Evolutionary conservation across 2,113 vertebrate species (phyloP).

Genomic region (Gambusia affinis): DNA sequence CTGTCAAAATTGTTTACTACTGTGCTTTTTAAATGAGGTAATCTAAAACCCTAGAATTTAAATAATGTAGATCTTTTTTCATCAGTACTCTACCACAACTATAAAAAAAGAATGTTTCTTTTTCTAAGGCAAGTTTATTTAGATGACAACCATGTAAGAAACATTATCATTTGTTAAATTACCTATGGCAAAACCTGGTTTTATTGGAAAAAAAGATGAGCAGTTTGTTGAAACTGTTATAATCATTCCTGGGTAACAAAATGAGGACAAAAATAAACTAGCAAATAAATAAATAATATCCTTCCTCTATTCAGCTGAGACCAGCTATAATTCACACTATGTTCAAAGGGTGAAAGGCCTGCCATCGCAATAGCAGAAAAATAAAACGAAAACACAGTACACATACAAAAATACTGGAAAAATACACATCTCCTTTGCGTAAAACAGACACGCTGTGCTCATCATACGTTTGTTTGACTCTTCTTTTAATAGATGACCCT

Average conservation of each 20-base stretch:
- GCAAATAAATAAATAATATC: neutral
- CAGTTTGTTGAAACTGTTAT: constrained; percentile 7
- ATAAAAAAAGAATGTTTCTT: too few relatives aligned
- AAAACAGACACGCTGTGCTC: constrained; percentile 51
- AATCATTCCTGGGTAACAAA: constrained; percentile 1
- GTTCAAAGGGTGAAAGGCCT: constrained; percentile 34
- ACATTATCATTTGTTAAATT: too few relatives aligned
- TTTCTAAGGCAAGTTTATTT: too few relatives aligned
- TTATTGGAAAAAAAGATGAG: neutral
- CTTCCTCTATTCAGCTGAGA: constrained; percentile 51
- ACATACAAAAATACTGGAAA: constrained; percentile 39
- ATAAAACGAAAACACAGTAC: constrained; percentile 32
- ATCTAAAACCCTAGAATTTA: too few relatives aligned
- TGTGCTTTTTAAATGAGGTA: too few relatives aligned
- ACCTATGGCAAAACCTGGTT: neutral
- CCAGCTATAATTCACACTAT: constrained; percentile 68
- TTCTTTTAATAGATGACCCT: constrained; percentile 67
- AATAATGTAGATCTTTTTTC: too few relatives aligned
- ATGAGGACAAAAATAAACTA: constrained; percentile 1
- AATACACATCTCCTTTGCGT: constrained; percentile 57
- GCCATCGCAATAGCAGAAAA: constrained; percentile 14
- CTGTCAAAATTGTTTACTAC: too few relatives aligned
- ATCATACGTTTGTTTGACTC: constrained; percentile 7
- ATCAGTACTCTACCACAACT: too few relatives aligned
- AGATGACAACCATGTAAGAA: too few relatives aligned